These are phyloP conservation scores for Passer domesticus DNA, from an alignment of 2,113 vertebrate genomes.

Conservation along the genomic window DNA sequence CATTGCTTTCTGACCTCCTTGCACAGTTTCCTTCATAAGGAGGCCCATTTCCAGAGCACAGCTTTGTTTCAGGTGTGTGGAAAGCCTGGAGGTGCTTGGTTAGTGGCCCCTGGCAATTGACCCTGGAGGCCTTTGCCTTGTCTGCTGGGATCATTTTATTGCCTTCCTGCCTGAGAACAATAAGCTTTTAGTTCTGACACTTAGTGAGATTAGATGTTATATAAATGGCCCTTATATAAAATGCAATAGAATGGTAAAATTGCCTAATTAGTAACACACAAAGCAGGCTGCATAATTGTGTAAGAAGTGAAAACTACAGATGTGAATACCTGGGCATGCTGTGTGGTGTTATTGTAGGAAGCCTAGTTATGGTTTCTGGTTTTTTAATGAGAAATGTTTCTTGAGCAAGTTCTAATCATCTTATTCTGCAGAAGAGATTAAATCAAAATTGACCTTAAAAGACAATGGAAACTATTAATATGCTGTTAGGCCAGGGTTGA, in stretches of 20 bases:
- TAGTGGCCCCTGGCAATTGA: not conserved
- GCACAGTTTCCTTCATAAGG: not conserved
- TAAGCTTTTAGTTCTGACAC: not conserved
- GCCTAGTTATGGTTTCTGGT: not conserved
- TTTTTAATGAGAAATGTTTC: not conserved
- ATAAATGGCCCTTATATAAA: not conserved
- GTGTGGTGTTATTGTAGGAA: not conserved
- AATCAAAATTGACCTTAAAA: not conserved
- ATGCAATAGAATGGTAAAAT: not conserved
- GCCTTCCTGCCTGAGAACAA: slow-evolving; percentile 26
- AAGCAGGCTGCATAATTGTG: not conserved
- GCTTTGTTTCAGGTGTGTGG: not conserved
- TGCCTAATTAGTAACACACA: not conserved
- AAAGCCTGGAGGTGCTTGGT: not conserved
- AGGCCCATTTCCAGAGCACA: not conserved
- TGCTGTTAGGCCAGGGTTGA: not conserved
- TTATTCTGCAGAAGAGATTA: not conserved
- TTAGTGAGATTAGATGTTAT: not conserved
- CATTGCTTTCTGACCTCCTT: not conserved
- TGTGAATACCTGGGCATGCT: not conserved
- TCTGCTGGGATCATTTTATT: not conserved
- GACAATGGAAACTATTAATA: not conserved
- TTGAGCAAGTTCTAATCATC: not conserved
- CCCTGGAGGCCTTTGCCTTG: not conserved
- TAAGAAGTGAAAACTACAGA: not conserved